Evolutionary conservation across 2,888 invertebrate genomes (phyloP), one percentile per base, ranked within the genome.

Genomic region (Netelia inedita): DNA sequence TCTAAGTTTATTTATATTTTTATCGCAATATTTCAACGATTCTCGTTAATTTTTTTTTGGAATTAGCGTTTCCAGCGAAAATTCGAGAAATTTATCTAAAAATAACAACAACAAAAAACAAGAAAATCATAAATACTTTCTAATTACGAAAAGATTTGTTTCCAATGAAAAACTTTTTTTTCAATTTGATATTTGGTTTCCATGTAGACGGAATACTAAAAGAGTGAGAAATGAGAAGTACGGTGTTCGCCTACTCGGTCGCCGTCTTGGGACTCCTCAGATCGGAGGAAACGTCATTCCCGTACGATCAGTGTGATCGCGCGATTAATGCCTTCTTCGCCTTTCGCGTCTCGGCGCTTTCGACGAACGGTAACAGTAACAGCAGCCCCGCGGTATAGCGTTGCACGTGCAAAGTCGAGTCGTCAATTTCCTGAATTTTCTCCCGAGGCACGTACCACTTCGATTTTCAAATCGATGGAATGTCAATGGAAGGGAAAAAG

Each of bases 361-460:
- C 57, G 57, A 9, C 16, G 16, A 57, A 9, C 57, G 16, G 59
- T 41, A 21, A 2, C 14, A 59, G 59, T 35, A 28, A 6, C 23
- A 69, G 35, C 55, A 21, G 19, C 61, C 23, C 19, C 16, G 71
- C 57, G 28, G 35, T 35, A 35, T 6, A n/a, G n/a, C 76, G 75
- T 21, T 66, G 79, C 85, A 85, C 83, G 85, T 85, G 85, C 85
- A 83, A 86, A 86, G 86, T 86, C 82, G 82, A 87, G 85, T 84
- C 85, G 82, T 84, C 87, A 87, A 85, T 87, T 85, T 87, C 85
- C 79, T 83, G 83, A 87, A 87, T 85, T 84, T 87, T 82, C 82
- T 87, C 82, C 6, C 82, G 80, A 78, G 63, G 87, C 87, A 87
- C 87, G 87, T 87, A 87, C 69, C 78, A 82, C 83, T 82, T 82